Evolutionary conservation across 2,888 invertebrate species (phyloP), one percentile per base, ranked within the genome.

Genomic region (Incurvaria masculella): DNA sequence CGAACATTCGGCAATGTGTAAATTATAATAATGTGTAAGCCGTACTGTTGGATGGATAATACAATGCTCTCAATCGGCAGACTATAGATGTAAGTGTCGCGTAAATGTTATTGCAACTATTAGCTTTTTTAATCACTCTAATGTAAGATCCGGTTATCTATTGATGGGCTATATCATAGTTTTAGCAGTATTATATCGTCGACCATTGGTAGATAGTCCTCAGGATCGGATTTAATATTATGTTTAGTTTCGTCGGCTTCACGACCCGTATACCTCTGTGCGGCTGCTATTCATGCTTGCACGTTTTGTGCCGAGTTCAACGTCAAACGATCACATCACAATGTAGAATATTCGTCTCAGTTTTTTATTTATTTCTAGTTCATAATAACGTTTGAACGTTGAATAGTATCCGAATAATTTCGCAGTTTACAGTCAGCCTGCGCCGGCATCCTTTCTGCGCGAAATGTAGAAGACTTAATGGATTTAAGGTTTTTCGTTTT

Each of bases 131-230:
- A 38, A 47, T 51, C 51, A 54, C 46, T 23, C 17, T 16, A 21
- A 44, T 16, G 5, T 6, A 39, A 39, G 26, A 42, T 45, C 21
- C 20, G 27, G 21, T 46, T 10, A n/a, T 17, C 41, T 20, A 33
- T 19, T 17, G 40, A 44, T 39, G 54, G 47, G 45, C 59, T 61
- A 61, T 62, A 62, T 61, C 50, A 57, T 71, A 69, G 65, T 57
- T 59, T 66, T 66, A 73, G 69, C 75, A 75, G 75, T 75, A 75
- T 74, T 75, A 75, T 66, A 65, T 59, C 61, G 59, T 65, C 61
- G 47, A 49, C 49, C 49, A 47, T 50, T 38, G 18, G 38, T 51
- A 52, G 49, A 59, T 57, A 57, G 50, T 51, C 50, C 58, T 57
- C 63, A 65, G 60, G 53, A 57, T 60, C 60, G 56, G 59, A 60